phyloP scores from a whole-genome alignment of 2,888 invertebrate species.

The Lasioglossum malachurum region DNA sequence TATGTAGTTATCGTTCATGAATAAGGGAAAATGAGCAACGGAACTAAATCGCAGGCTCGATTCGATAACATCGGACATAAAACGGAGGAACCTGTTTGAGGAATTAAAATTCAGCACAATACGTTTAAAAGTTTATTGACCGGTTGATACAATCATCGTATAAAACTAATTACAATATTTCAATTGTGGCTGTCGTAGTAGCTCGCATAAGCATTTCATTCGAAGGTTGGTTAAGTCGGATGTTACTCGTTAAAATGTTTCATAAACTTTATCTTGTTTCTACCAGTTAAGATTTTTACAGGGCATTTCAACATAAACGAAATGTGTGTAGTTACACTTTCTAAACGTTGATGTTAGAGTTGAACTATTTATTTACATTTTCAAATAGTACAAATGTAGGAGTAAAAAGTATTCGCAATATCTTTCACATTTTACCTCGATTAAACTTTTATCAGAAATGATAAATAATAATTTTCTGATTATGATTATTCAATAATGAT shows the following conservation, averaged over 20 bases:
- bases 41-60: conserved; percentile 1
- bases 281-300: neutral
- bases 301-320: neutral
- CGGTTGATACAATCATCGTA: neutral
- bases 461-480: neutral
- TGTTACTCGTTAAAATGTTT: neutral
- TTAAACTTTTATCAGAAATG: neutral
- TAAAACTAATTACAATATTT: neutral
- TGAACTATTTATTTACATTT: neutral
- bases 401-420: too few species aligned
- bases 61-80: conserved; percentile 17
- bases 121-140: conserved; percentile 17
- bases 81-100: conserved; percentile 14
- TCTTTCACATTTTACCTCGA: neutral
- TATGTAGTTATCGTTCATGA: conserved; percentile 3
- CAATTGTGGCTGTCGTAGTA: neutral
- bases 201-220: neutral
- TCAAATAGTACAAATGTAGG: too few species aligned
- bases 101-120: conserved; percentile 23
- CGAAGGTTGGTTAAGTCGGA: too few species aligned
- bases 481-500: neutral
- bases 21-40: conserved; percentile 14
- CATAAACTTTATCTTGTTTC: neutral
- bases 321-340: neutral
- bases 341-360: neutral